These are phyloP conservation scores for Telenomus remus DNA, from an alignment of 1,140 invertebrate species.

Conservation along the genomic window DNA sequence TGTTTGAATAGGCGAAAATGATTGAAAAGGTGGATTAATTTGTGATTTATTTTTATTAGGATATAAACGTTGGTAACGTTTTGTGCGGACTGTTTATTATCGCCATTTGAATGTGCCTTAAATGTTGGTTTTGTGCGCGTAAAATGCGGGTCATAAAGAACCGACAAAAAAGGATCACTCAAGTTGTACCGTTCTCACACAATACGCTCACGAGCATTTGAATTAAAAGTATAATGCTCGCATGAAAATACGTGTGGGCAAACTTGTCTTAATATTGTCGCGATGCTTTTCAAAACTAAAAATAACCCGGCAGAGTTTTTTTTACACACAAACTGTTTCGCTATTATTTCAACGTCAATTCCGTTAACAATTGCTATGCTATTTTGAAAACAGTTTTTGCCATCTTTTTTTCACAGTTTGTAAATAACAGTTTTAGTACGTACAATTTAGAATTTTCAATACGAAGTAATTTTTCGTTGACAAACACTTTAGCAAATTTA, in stretches of 20 bases:
- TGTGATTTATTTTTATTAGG: constrained; percentile 17
- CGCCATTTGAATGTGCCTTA: constrained; percentile 26
- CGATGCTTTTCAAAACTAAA: not conserved
- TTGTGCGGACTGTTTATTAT: constrained; percentile 13
- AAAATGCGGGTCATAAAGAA: constrained; percentile 41
- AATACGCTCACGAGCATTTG: constrained; percentile 29
- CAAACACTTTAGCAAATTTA: not conserved
- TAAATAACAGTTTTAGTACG: no score
- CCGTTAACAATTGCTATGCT: no score
- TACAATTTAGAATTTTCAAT: no score
- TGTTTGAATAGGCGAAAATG: not conserved
- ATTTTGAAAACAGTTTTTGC: no score
- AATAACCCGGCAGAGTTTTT: no score
- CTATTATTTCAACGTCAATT: no score
- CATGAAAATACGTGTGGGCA: constrained; percentile 17
- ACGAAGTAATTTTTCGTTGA: no score
- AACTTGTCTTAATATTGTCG: constrained; percentile 22
- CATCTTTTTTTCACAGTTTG: not conserved
- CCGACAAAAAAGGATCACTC: constrained; percentile 37
- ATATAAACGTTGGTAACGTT: no score
- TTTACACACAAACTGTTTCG: no score
- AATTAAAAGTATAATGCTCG: constrained; percentile 18
- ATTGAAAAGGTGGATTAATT: not conserved
- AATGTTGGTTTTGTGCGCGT: constrained; percentile 28
- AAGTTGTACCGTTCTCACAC: constrained; percentile 24